Evolutionary conservation across 2,888 invertebrate genomes (phyloP), one percentile per base, ranked within the genome.

Genomic region (Volucella bombylans): DNA sequence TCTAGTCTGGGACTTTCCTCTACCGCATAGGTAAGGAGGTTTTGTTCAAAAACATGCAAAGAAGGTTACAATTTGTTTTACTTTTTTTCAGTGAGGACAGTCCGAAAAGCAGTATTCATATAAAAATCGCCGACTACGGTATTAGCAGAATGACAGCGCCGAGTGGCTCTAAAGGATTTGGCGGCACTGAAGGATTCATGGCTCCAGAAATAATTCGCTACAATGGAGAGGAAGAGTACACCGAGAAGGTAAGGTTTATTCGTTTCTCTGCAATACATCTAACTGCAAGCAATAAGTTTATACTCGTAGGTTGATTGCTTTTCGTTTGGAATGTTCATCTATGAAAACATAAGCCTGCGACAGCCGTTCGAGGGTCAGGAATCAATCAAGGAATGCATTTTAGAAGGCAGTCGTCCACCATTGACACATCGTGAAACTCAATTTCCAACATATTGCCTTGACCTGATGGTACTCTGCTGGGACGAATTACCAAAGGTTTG

Each of bases 131-230:
- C 0, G 99, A 99, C 92, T 99, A 99, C 91, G 99, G 97, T 64
- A 98, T 98, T 79, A 97, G 97, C 88, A 93, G 98, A 52, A 93
- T 96, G 86, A 97, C 96, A 1, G 94, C 97, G 9, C 97, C 98
- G 0, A 97, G 97, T 1, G 97, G 98, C 0, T 96, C 97, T 0
- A 98, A 98, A 91, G 99, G 99, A 0, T 99, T 99, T 92, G 99
- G 99, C 0, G 99, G 99, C 1, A 99, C 99, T 0, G 98, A 98
- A 92, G 99, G 99, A 0, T 99, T 99, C 91, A 99, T 99, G 97
- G 99, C 99, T 2, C 99, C 99, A 0, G 99, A 99, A 93, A 99
- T 99, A 87, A 97, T 99, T 93, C 94, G 97, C 61, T 98, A 98
- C 91, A 99, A 99, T 90, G 99, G 99, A 0, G 99, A 99, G 91